Evolutionary conservation across 1,140 invertebrate genomes (phyloP), one percentile per base, ranked within the genome.

Genomic region (Samia ricini): DNA sequence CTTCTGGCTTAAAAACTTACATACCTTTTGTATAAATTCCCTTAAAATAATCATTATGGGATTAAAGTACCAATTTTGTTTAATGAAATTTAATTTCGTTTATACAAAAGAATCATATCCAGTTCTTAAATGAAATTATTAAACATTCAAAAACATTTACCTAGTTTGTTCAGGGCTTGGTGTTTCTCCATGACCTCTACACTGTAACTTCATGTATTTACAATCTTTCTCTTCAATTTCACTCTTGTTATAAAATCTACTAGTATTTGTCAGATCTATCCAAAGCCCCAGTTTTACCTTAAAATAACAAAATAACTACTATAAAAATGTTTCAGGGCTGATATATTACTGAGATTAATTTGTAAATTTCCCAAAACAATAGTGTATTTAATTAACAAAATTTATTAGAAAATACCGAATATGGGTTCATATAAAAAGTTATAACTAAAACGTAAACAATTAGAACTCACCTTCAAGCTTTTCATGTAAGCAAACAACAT

Each of bases 251-350:
- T 99, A 99, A 90, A 98, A 99, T 60, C 98, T 92, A 62, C 91
- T 93, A 4, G 99, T 99, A 80, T 99, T 98, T 4, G 98, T 99
- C 52, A 99, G 91, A 90, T 99, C 98, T 64, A 99, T 96, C 96
- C 98, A 98, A 18, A 99, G 85, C 0, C 98, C 98, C 55, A 99
- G 89, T 78, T 97, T 98, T 10, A 94, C 80, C 95, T 97, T 74
- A 57, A 91, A 89, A 56, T 18, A 56, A 75, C 49, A 61, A 26
- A 22, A 29, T n/a, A 18, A 20, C 10, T 51, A 18, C 19, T 51
- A 18, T 18, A 51, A 18, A 51, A 5, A 2, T 29, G 4, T 2
- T 8, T 2, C 26, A 5, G 1, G n/a, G n/a, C n/a, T n/a, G n/a
- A n/a, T n/a, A n/a, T n/a, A n/a, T n/a, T n/a, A n/a, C n/a, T n/a